phyloP scores from a whole-genome alignment of 2,888 invertebrate species.

The Acanthosepion esculentum region DNA sequence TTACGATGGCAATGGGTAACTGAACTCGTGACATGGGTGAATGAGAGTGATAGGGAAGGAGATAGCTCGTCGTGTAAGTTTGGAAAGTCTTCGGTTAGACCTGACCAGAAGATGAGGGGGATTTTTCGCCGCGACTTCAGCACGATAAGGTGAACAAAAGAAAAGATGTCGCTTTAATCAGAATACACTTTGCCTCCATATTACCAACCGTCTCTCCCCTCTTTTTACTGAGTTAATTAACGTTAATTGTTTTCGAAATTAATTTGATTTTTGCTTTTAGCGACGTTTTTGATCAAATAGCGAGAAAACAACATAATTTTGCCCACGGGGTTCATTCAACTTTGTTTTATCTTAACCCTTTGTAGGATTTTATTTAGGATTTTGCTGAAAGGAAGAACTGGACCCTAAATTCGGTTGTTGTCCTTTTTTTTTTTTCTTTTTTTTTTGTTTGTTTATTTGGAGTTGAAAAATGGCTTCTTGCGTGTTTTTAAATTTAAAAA shows the following conservation, averaged over 20 bases:
- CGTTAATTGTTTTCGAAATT: constrained; percentile 11
- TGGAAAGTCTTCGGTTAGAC: too few relatives aligned
- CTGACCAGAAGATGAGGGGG: too few relatives aligned
- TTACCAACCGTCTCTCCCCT: fast-evolving
- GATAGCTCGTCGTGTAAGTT: too few relatives aligned
- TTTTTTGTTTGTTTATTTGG: neutral
- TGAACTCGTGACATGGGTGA: too few relatives aligned
- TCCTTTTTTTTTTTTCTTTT: neutral
- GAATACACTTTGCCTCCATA: neutral
- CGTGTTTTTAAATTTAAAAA: neutral
- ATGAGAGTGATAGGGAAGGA: too few relatives aligned
- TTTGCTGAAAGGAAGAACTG: neutral
- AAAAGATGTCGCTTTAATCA: neutral
- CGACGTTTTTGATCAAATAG: neutral
- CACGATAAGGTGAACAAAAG: neutral
- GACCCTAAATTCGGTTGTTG: neutral
- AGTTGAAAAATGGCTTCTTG: neutral
- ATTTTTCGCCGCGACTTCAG: too few relatives aligned
- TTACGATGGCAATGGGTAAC: too few relatives aligned
- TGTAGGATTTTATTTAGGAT: neutral
- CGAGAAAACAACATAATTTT: neutral
- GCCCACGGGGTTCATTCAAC: neutral
- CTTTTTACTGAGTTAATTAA: neutral
- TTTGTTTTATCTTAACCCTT: neutral
- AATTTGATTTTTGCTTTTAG: neutral